phyloP scores from a whole-genome alignment of 37 sponge, comb jelly and placozoan species.

The Theonella swinhoei region DNA sequence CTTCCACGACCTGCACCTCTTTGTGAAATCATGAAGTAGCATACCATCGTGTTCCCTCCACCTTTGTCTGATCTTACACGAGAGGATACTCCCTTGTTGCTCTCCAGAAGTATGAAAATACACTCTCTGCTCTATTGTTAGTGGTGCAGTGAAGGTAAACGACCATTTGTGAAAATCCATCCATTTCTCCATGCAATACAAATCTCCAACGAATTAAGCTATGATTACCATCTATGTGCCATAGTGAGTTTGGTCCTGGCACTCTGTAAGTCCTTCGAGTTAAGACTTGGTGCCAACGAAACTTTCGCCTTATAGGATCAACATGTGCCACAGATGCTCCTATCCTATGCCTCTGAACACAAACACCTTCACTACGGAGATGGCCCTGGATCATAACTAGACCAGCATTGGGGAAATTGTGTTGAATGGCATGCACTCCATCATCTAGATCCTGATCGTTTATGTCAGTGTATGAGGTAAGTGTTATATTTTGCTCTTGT shows the following conservation, averaged over 20 bases:
- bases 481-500: background rate
- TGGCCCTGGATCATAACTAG: background rate
- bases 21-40: slow-evolving; percentile 21
- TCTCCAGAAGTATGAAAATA: too few species aligned
- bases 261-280: slow-evolving; percentile 37
- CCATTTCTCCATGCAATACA: slow-evolving; percentile 46
- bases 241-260: slow-evolving; percentile 26
- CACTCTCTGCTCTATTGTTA: too few species aligned
- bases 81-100: slow-evolving; percentile 24
- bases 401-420: slow-evolving; percentile 11
- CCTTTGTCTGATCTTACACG: slow-evolving; percentile 44
- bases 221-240: slow-evolving; percentile 61
- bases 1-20: slow-evolving; percentile 33
- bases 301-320: slow-evolving; percentile 15
- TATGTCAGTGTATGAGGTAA: slow-evolving; percentile 6
- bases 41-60: slow-evolving; percentile 30
- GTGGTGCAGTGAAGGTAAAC: too few species aligned
- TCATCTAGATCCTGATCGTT: slow-evolving; percentile 34
- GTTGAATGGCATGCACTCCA: background rate
- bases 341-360: slow-evolving; percentile 12
- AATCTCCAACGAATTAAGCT: slow-evolving; percentile 47
- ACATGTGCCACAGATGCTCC: background rate
- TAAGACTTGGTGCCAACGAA: slow-evolving; percentile 41
- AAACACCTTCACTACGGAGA: background rate
- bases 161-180: slow-evolving; percentile 41